Percentiles rank a stretch among this genome's conserved stretches.
phyloP scores from a whole-genome alignment of 2,797 vertebrate genomes.

The Gallinago solitaria region DNA sequence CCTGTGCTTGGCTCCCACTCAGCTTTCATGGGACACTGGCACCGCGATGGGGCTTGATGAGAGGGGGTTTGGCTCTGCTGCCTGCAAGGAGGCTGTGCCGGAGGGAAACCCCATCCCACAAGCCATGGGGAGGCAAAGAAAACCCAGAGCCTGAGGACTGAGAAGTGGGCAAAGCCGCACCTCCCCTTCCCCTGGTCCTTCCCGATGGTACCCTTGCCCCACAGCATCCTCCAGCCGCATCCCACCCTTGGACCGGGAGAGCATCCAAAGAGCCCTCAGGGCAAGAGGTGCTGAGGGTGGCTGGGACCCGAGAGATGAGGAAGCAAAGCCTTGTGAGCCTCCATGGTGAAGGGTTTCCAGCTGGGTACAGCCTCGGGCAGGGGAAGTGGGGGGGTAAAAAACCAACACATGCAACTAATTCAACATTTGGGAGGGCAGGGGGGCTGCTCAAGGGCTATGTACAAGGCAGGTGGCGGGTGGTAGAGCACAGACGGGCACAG shows the following conservation, averaged over 20 bases:
- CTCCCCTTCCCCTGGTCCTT: background rate
- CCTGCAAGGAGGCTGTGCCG: background rate
- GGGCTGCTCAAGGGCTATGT: background rate
- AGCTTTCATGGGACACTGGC: background rate
- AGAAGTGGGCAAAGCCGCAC: background rate
- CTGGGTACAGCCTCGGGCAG: background rate
- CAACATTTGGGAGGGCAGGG: background rate
- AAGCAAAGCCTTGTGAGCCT: background rate
- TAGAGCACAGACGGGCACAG: background rate
- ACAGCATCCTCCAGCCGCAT: accelerated
- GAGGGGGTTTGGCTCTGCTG: background rate
- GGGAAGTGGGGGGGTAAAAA: background rate
- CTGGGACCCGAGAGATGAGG: background rate
- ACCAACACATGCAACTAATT: constrained; percentile 26
- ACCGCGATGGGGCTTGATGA: accelerated
- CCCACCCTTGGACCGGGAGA: background rate
- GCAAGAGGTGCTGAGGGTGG: background rate
- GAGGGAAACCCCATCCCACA: background rate
- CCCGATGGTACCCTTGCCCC: background rate
- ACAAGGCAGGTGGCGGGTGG: background rate
- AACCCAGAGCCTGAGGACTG: background rate
- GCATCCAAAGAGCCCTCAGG: background rate
- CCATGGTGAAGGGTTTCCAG: background rate
- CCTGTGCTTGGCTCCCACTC: background rate
- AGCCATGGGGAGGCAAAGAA: background rate